Evolutionary conservation across 2,797 vertebrate genomes (phyloP).

Genomic region (Apogon talboti): DNA sequence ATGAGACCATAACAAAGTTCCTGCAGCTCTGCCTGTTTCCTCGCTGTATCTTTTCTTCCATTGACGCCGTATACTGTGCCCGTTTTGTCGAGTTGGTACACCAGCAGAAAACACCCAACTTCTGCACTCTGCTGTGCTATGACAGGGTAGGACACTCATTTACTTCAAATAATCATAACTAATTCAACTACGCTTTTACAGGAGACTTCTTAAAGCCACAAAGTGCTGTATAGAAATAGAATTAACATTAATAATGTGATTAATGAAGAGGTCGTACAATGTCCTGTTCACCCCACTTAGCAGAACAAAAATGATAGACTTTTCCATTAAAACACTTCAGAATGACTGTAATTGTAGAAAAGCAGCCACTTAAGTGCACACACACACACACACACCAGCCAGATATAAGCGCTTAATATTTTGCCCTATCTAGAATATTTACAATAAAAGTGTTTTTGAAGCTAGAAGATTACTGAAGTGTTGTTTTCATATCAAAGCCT

Average conservation of each 20-base stretch:
- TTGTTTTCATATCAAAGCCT: not conserved
- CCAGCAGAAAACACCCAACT: conserved; percentile 98
- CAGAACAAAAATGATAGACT: not conserved
- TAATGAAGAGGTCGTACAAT: not conserved
- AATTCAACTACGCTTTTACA: not conserved
- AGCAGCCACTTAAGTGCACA: not conserved
- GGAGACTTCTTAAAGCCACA: not conserved
- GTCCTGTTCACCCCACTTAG: not conserved
- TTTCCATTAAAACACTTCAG: conserved; percentile 1
- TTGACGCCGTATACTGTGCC: conserved; percentile 97
- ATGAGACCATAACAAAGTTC: conserved; percentile 99
- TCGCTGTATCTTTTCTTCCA: conserved; percentile 98
- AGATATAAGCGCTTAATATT: not conserved
- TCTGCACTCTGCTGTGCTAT: conserved; percentile 98
- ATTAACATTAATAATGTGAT: conserved; percentile 9
- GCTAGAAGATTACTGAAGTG: too few species aligned
- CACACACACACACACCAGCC: conserved; percentile 6
- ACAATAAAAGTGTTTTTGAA: too few species aligned
- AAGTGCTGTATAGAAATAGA: not conserved
- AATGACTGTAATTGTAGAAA: conserved; percentile 9
- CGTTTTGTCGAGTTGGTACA: conserved; percentile 98
- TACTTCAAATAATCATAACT: not conserved
- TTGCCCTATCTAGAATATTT: not conserved
- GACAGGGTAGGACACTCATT: conserved; percentile 88
- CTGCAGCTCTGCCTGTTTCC: conserved; percentile 98